phyloP scores from a whole-genome alignment of 2,113 vertebrate genomes.

The Hypocryptadius cinnamomeus region DNA sequence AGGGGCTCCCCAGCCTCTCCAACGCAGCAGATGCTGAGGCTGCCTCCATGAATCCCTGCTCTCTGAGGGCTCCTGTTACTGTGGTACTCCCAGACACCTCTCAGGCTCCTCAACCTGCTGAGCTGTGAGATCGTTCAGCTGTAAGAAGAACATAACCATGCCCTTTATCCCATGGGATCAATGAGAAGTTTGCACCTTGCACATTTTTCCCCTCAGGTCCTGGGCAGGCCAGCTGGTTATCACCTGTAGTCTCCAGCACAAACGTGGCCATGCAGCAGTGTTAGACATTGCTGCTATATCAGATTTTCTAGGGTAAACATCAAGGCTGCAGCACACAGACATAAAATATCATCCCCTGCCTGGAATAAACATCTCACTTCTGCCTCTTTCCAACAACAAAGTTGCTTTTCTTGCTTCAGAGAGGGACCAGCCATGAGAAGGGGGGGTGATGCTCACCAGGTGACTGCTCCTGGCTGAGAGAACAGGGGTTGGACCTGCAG shows the following conservation, averaged over 20 bases:
- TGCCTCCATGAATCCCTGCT: background rate
- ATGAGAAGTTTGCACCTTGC: background rate
- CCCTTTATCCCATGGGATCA: background rate
- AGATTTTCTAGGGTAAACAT: background rate
- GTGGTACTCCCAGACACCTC: background rate
- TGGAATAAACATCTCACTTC: background rate
- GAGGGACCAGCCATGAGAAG: background rate
- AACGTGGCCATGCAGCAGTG: rapidly evolving
- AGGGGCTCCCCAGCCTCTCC: background rate
- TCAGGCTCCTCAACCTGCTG: background rate
- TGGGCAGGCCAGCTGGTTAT: background rate
- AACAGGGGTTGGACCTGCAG: background rate
- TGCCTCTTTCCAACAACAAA: background rate
- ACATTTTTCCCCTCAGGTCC: background rate
- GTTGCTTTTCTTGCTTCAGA: background rate
- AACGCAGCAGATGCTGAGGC: background rate
- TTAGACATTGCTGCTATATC: background rate
- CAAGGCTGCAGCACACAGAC: background rate
- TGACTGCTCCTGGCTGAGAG: background rate
- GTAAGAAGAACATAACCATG: background rate
- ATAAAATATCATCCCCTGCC: background rate
- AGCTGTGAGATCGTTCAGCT: rapidly evolving
- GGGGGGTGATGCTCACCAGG: background rate
- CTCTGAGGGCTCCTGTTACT: background rate
- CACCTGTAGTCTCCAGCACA: background rate